Conservation (phyloP, 2,888 invertebrate genomes). For the Erpobdella octoculata region DNA sequence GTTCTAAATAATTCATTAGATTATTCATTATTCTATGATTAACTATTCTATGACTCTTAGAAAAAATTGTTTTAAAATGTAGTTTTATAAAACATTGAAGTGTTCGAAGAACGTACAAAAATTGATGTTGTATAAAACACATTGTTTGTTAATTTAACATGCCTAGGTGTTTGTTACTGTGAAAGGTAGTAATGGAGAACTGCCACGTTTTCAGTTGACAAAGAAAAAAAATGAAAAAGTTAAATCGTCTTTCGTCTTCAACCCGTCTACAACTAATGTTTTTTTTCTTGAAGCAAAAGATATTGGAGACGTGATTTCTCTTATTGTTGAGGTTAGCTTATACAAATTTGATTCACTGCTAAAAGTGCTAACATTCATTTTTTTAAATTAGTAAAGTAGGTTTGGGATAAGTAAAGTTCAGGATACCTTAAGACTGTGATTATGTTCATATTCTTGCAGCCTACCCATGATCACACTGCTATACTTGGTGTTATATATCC, state of each 20-base stretch:
- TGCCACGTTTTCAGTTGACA: constrained; percentile 46
- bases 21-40: neutral
- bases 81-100: too few relatives aligned
- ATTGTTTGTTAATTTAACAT: neutral
- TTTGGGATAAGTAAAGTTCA: too few relatives aligned
- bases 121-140: neutral
- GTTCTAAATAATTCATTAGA: neutral
- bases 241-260: constrained; percentile 46
- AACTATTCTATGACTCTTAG: neutral
- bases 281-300: constrained; percentile 49
- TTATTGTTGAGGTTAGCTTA: constrained; percentile 47
- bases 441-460: too few relatives aligned
- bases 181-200: constrained; percentile 47
- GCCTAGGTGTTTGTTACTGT: constrained; percentile 47
- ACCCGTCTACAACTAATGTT: constrained; percentile 48
- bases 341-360: neutral
- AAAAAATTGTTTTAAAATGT: too few relatives aligned
- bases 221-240: constrained; percentile 43
- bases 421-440: too few relatives aligned
- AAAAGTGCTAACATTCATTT: neutral
- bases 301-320: constrained; percentile 48
- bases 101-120: too few relatives aligned
- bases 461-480: too few relatives aligned
- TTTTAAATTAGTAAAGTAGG: too few relatives aligned
- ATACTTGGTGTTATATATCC: neutral